Evolutionary conservation across 23 tunicate genomes (phyloP).

Genomic region (Botrylloides violaceus): DNA sequence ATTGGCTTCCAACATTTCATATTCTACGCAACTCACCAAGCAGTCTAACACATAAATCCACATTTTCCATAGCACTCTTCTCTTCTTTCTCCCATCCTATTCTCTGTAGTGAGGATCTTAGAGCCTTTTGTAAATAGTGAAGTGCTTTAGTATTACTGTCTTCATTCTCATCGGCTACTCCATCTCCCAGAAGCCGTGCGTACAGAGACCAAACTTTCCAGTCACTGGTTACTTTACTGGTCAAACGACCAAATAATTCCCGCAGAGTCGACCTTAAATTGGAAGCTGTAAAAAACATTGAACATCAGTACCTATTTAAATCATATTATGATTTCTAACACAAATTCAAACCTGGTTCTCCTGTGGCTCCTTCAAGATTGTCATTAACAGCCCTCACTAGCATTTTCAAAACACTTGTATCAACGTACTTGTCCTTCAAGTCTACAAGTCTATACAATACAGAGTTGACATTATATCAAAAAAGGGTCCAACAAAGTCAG

Average conservation of each 20-base stretch:
- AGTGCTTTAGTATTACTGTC: slow-evolving; percentile 55
- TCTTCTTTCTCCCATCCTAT: slow-evolving; percentile 66
- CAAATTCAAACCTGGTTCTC: slow-evolving; percentile 27
- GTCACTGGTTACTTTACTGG: slow-evolving; percentile 36
- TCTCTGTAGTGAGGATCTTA: slow-evolving; percentile 36
- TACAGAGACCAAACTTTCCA: slow-evolving; percentile 51
- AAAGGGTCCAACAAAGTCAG: too few relatives aligned
- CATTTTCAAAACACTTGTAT: slow-evolving; percentile 33
- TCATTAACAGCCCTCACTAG: slow-evolving; percentile 53
- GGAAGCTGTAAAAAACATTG: slow-evolving; percentile 25
- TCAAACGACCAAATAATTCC: slow-evolving; percentile 57
- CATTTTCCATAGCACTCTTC: slow-evolving; percentile 11
- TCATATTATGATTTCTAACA: not conserved
- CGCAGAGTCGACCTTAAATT: slow-evolving; percentile 25
- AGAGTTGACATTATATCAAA: too few relatives aligned
- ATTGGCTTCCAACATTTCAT: not conserved
- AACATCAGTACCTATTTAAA: not conserved
- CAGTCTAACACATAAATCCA: slow-evolving; percentile 10
- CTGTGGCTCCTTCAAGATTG: slow-evolving; percentile 32
- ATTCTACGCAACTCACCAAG: slow-evolving; percentile 8
- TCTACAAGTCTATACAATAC: slow-evolving; percentile 50
- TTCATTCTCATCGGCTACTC: slow-evolving; percentile 8
- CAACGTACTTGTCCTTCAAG: slow-evolving; percentile 59
- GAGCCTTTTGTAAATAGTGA: slow-evolving; percentile 41
- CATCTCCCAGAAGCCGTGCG: slow-evolving; percentile 37